phyloP scores from a whole-genome alignment of 2,797 vertebrate genomes.

The Brachyalestes nurse region DNA sequence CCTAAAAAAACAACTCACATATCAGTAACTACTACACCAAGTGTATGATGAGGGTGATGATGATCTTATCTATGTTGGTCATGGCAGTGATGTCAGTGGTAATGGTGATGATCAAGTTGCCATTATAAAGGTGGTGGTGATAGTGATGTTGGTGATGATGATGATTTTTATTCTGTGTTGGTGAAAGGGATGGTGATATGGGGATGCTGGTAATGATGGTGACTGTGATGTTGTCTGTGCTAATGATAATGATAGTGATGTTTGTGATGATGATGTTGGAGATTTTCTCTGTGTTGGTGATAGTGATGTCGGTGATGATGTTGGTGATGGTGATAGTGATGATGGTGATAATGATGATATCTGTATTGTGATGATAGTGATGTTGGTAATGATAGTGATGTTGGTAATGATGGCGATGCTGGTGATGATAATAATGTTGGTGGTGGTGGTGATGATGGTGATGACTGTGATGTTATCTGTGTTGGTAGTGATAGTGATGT shows the following conservation, averaged over 20 bases:
- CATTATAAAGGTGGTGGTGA: neutral
- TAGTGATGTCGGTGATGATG: neutral
- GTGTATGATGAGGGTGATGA: no score
- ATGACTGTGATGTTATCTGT: no score
- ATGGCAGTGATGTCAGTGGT: neutral
- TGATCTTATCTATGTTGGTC: neutral
- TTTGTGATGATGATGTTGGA: neutral
- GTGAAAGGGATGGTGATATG: neutral
- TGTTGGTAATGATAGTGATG: neutral
- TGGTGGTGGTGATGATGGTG: no score
- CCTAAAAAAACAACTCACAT: neutral
- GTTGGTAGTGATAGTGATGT: no score
- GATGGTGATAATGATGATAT: neutral
- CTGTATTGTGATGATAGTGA: neutral
- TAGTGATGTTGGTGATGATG: neutral
- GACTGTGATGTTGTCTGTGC: neutral
- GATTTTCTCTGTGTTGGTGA: neutral
- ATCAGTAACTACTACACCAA: no score
- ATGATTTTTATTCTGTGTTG: neutral
- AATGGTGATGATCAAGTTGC: neutral
- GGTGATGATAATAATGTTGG: no score
- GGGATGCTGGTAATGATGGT: neutral
- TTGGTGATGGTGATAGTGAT: neutral
- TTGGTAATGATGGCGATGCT: neutral
- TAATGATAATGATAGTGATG: neutral